phyloP scores from a whole-genome alignment of 2,888 invertebrate genomes.

The Clusia tigrina region DNA sequence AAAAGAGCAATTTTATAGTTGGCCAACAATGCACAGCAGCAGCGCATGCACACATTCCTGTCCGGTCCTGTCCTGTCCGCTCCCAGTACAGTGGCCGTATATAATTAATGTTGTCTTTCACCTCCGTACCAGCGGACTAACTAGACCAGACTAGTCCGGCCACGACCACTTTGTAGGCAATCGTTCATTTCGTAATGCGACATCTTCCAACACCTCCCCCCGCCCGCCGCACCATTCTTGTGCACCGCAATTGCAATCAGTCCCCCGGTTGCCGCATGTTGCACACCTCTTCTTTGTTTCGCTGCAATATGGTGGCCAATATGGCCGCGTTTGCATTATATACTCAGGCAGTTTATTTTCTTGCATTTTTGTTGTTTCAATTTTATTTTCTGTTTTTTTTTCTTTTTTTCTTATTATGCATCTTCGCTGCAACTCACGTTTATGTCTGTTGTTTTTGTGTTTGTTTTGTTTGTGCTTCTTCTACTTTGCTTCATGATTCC shows the following conservation, averaged over 20 bases:
- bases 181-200: conserved; percentile 1
- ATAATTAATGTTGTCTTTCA: conserved; percentile 53
- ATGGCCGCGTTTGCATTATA: too few relatives aligned
- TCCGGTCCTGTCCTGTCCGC: not conserved
- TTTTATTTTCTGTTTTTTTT: too few relatives aligned
- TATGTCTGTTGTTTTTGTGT: not conserved
- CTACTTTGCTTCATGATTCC: not conserved
- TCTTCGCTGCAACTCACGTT: conserved; percentile 4
- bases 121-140: conserved; percentile 24
- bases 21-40: not conserved
- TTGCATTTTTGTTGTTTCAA: conserved; percentile 1
- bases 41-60: not conserved
- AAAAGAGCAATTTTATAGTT: conserved; percentile 12
- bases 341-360: not conserved
- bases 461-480: conserved; percentile 5
- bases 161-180: conserved; percentile 7
- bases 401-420: conserved; percentile 4
- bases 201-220: not conserved
- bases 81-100: conserved; percentile 34
- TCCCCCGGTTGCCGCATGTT: too few relatives aligned
- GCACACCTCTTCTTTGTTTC: not conserved
- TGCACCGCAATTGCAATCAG: conserved; percentile 1
- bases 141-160: not conserved
- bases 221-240: not conserved
- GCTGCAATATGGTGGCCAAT: not conserved